Conservation (phyloP, 2,113 vertebrate species). For the crab-eating macaque (Macaca fascicularis) region DNA sequence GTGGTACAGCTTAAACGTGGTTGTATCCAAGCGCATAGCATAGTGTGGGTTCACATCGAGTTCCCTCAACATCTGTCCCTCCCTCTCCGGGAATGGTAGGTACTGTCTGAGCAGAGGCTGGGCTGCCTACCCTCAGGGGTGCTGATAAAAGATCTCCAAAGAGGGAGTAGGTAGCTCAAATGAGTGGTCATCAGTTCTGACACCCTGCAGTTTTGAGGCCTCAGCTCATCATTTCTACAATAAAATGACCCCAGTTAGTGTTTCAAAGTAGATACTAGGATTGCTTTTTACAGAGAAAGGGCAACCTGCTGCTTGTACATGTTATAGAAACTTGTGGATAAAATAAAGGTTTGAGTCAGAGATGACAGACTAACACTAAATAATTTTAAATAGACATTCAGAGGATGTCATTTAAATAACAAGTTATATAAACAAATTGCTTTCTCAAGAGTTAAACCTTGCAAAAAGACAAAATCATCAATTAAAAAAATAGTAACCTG, state of each 20-base stretch:
- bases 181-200: background rate
- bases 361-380: background rate
- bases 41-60: background rate
- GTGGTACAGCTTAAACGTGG: background rate
- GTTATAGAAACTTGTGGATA: background rate
- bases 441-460: background rate
- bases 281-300: background rate
- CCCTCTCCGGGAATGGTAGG: background rate
- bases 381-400: background rate
- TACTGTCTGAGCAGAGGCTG: background rate
- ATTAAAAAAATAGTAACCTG: background rate
- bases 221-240: constrained; percentile 25
- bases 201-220: background rate
- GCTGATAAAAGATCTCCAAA: background rate
- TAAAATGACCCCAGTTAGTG: background rate
- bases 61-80: background rate
- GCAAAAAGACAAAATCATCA: background rate
- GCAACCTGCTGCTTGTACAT: background rate
- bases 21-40: background rate
- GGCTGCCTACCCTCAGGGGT: background rate
- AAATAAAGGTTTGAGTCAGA: background rate
- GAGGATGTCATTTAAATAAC: background rate
- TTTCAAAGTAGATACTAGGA: background rate
- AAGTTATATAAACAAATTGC: background rate
- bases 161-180: background rate